Percentiles rank a stretch among this genome's conserved stretches.
These are phyloP conservation scores for Drosophila basisetae DNA, from an alignment of 2,888 invertebrate species.

Conservation along the genomic window DNA sequence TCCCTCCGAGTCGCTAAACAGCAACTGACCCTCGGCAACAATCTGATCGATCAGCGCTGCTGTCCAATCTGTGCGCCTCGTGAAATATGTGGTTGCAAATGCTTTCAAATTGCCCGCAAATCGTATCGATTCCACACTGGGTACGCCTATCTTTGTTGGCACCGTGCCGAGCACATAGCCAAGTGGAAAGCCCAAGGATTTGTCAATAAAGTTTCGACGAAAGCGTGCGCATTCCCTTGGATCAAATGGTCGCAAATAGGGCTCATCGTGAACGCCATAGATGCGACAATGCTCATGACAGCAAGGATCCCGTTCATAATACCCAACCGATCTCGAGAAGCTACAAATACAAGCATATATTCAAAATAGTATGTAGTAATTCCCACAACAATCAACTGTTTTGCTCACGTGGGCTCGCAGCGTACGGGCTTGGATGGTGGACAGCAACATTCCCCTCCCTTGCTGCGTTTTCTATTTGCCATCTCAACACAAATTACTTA, in stretches of 20 bases:
- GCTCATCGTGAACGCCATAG: slow-evolving; percentile 67
- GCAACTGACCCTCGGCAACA: slow-evolving; percentile 75
- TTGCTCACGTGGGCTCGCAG: slow-evolving; percentile 30
- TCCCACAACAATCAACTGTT: too few species aligned
- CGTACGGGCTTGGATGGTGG: slow-evolving; percentile 6
- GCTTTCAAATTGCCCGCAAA: slow-evolving; percentile 78
- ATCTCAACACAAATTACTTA: slow-evolving; percentile 13
- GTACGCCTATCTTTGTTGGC: slow-evolving; percentile 38
- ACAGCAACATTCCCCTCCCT: slow-evolving; percentile 35
- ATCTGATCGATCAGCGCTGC: slow-evolving; percentile 74
- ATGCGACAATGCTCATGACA: slow-evolving; percentile 58
- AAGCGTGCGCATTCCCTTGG: slow-evolving; percentile 46
- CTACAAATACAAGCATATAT: background rate
- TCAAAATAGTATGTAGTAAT: background rate
- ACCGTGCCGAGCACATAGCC: slow-evolving; percentile 66
- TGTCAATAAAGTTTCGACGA: slow-evolving; percentile 42
- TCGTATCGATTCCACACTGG: slow-evolving; percentile 58
- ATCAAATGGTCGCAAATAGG: slow-evolving; percentile 50
- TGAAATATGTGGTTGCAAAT: slow-evolving; percentile 80
- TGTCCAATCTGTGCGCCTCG: slow-evolving; percentile 78
- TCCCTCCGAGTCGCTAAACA: slow-evolving; percentile 63
- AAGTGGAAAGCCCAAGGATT: slow-evolving; percentile 67
- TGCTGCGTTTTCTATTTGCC: slow-evolving; percentile 28
- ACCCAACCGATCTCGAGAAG: slow-evolving; percentile 14
- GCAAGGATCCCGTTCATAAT: slow-evolving; percentile 54